Conservation (phyloP, 2,797 vertebrate genomes). For the Mus spretus region DNA sequence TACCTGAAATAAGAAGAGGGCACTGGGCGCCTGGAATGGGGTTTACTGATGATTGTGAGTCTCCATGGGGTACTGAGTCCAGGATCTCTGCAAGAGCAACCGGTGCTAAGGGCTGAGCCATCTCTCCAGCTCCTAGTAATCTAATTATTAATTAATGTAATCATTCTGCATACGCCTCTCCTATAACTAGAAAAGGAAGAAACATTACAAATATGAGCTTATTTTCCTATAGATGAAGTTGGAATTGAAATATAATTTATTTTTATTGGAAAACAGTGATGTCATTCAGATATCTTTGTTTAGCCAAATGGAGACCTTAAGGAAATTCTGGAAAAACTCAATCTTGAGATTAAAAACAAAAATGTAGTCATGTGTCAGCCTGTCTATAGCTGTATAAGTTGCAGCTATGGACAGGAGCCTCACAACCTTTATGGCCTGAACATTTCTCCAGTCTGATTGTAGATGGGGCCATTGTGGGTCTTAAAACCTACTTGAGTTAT, state of each 20-base stretch:
- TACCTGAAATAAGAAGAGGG: background rate
- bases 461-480: background rate
- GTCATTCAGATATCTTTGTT: conserved; percentile 58
- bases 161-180: conserved; percentile 26
- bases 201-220: conserved; percentile 15
- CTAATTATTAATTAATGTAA: conserved; percentile 12
- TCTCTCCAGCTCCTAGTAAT: background rate
- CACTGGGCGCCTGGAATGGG: background rate
- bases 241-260: conserved; percentile 63
- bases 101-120: background rate
- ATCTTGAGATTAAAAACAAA: conserved; percentile 44
- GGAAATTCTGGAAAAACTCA: conserved; percentile 56
- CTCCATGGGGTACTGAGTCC: background rate
- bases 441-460: background rate
- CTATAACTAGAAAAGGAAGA: conserved; percentile 9
- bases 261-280: conserved; percentile 70
- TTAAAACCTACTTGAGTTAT: conserved; percentile 36
- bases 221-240: conserved; percentile 49
- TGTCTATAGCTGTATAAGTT: conserved; percentile 19
- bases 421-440: background rate
- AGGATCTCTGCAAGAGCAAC: background rate
- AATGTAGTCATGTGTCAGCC: background rate
- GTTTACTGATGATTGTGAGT: background rate
- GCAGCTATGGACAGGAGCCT: background rate
- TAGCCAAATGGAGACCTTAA: background rate